Evolutionary conservation across 2,888 invertebrate genomes (phyloP).

Genomic region (Andrena fulva): DNA sequence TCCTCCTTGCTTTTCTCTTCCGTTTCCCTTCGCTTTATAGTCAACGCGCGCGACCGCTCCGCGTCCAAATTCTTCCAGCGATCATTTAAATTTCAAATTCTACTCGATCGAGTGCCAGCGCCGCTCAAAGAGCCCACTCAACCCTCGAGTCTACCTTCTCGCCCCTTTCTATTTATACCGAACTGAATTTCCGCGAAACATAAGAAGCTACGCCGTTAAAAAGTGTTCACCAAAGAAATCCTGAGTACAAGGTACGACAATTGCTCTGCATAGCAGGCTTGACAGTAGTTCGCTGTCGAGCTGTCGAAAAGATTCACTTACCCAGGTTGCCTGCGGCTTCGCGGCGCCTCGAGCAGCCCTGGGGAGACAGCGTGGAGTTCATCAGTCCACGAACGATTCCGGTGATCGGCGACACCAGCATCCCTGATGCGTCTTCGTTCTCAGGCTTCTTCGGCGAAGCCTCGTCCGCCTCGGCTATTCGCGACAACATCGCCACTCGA

Average conservation of each 20-base stretch:
- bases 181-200: too few species aligned
- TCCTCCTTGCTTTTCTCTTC: conserved; percentile 29
- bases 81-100: conserved; percentile 79
- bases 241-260: too few species aligned
- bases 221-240: too few species aligned
- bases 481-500: conserved; percentile 21
- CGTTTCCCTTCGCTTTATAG: conserved; percentile 2
- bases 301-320: conserved; percentile 5
- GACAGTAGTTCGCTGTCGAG: not conserved
- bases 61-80: conserved; percentile 27
- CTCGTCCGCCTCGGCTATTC: conserved; percentile 57
- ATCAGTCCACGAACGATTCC: conserved; percentile 71
- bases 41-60: conserved; percentile 21
- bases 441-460: conserved; percentile 19
- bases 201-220: too few species aligned
- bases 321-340: not conserved
- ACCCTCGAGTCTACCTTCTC: not conserved
- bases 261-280: too few species aligned
- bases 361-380: conserved; percentile 69
- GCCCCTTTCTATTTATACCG: not conserved
- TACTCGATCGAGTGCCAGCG: conserved; percentile 67
- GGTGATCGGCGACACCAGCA: conserved; percentile 73
- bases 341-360: not conserved
- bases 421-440: not conserved
- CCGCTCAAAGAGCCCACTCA: conserved; percentile 25